phyloP scores from a whole-genome alignment of 2,797 vertebrate genomes.

The Micropoecilia bifurca region DNA sequence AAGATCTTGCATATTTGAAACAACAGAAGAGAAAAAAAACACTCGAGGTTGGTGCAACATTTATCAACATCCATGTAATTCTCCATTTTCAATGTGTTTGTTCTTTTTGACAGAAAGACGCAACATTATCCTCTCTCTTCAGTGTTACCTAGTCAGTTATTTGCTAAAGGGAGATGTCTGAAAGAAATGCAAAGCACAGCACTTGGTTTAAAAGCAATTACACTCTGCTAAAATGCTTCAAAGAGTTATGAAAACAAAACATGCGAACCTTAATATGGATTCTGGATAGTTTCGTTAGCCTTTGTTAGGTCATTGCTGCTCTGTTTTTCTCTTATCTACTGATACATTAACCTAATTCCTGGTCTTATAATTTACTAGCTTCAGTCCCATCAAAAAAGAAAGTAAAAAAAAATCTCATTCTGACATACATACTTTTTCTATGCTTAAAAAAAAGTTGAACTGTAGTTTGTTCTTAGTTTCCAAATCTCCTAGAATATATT shows the following conservation, averaged over 20 bases:
- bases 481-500: background rate
- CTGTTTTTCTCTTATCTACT: conserved; percentile 31
- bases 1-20: background rate
- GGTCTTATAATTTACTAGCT: background rate
- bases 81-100: conserved; percentile 25
- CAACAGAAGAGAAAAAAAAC: background rate
- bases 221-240: conserved; percentile 13
- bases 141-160: conserved; percentile 43
- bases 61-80: conserved; percentile 17
- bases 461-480: background rate
- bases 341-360: conserved; percentile 23
- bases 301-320: conserved; percentile 35
- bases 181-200: conserved; percentile 36
- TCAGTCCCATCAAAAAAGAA: background rate
- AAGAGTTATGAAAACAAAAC: conserved; percentile 33
- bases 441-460: background rate
- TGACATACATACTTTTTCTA: background rate
- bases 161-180: conserved; percentile 39
- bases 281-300: conserved; percentile 33
- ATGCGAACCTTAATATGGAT: conserved; percentile 24
- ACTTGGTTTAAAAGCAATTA: conserved; percentile 24
- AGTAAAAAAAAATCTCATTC: background rate
- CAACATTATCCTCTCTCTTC: conserved; percentile 17
- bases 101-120: conserved; percentile 34
- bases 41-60: background rate